Percentiles rank a stretch among this genome's conserved stretches.
Conservation (phyloP, 2,888 invertebrate genomes). For the Aradus depressus region DNA sequence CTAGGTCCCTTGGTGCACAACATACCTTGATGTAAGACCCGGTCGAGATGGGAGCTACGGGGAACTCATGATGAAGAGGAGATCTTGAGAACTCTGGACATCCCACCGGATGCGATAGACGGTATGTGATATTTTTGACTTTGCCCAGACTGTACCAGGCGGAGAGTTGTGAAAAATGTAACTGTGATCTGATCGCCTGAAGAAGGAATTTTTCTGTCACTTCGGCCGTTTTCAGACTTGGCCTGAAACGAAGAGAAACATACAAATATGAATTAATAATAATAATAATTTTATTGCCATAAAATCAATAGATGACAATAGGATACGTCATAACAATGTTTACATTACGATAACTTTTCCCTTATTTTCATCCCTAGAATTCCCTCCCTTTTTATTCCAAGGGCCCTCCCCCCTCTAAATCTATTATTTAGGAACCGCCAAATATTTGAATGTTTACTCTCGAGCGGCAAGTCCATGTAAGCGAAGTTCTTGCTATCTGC, state of each 20-base stretch:
- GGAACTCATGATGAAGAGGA: slow-evolving; percentile 59
- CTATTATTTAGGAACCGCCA: too few species aligned
- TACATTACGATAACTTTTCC: too few species aligned
- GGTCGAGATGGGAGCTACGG: slow-evolving; percentile 47
- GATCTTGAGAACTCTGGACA: slow-evolving; percentile 40
- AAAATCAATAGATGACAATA: too few species aligned
- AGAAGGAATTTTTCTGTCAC: slow-evolving; percentile 50
- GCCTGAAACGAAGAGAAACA: slow-evolving; percentile 1
- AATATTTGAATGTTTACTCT: too few species aligned
- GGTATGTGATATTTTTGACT: slow-evolving; percentile 49
- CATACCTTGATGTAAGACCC: slow-evolving; percentile 28
- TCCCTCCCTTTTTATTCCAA: too few species aligned
- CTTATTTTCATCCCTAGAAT: too few species aligned
- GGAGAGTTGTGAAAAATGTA: slow-evolving; percentile 93
- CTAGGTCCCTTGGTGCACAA: neutral
- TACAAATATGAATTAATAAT: too few species aligned
- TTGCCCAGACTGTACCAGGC: slow-evolving; percentile 61
- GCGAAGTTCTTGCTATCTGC: too few species aligned
- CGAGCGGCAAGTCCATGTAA: too few species aligned
- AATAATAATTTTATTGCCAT: neutral
- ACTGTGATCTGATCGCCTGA: slow-evolving; percentile 85
- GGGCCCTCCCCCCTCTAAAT: too few species aligned
- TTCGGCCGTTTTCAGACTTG: slow-evolving; percentile 1
- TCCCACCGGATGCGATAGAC: slow-evolving; percentile 54
- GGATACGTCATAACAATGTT: too few species aligned